A percentile compares a stretch with the other conserved stretches of the same genome.
Conservation (phyloP, 2,797 vertebrate species). For the Acipenser ruthenus region DNA sequence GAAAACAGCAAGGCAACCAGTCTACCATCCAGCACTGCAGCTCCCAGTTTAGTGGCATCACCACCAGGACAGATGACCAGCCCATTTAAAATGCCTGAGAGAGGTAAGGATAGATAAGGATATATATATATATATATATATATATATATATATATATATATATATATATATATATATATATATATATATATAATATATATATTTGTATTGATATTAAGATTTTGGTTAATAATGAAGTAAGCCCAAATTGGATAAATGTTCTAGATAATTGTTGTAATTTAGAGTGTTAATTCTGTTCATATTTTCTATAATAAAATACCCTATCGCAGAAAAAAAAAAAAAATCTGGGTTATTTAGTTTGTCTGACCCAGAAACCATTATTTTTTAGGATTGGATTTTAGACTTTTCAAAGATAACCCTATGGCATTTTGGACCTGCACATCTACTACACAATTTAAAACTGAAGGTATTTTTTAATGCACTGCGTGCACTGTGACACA, state of each 20-base stretch:
- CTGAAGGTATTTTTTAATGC: constrained; percentile 82
- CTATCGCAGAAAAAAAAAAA: no score
- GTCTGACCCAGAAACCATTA: constrained; percentile 58
- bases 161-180: no score
- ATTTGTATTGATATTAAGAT: no score
- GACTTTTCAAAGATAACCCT: constrained; percentile 99
- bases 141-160: no score
- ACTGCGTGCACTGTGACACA: constrained; percentile 63
- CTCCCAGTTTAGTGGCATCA: constrained; percentile 22
- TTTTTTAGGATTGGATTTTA: constrained; percentile 98
- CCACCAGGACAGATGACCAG: constrained; percentile 28
- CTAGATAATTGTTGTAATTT: no score
- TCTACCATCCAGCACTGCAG: constrained; percentile 17
- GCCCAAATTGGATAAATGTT: no score
- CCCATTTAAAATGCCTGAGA: constrained; percentile 69
- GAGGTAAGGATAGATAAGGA: constrained; percentile 62
- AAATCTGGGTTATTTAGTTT: constrained; percentile 35
- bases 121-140: no score
- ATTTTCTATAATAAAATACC: no score
- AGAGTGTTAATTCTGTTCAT: no score
- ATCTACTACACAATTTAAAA: constrained; percentile 75
- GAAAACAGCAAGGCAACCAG: neutral
- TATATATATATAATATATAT: no score
- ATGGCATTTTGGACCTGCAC: constrained; percentile 96
- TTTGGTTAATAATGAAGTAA: no score